These are phyloP conservation scores for Vombatus ursinus DNA, from an alignment of 2,113 vertebrate genomes.

Conservation along the genomic window DNA sequence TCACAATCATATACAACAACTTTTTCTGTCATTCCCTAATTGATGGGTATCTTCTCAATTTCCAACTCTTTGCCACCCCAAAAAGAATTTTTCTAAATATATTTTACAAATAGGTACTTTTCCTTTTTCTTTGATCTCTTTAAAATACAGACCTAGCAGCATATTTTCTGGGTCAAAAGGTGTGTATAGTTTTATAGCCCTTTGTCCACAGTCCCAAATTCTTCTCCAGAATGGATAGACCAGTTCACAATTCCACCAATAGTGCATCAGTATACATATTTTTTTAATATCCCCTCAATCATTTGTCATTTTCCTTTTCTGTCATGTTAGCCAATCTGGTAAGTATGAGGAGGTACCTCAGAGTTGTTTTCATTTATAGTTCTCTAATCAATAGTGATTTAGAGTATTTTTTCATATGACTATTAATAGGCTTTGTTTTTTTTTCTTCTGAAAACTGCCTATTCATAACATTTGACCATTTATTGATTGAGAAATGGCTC, in stretches of 20 bases:
- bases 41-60: background rate
- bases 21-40: background rate
- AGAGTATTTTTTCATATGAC: too few species aligned
- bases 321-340: background rate
- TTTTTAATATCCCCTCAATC: background rate
- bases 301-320: background rate
- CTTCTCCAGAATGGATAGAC: background rate
- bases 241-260: background rate
- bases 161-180: background rate
- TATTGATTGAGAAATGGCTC: background rate
- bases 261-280: background rate
- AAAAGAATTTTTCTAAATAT: background rate
- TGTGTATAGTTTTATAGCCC: too few species aligned
- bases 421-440: too few species aligned
- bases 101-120: background rate
- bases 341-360: background rate
- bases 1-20: background rate
- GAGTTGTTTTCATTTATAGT: background rate
- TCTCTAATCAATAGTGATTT: background rate
- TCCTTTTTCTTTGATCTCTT: background rate
- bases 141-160: background rate
- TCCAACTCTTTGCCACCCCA: background rate
- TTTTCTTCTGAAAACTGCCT: too few species aligned
- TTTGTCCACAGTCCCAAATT: background rate
- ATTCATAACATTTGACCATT: background rate